These are phyloP conservation scores for Rhinoptilus africanus DNA, from an alignment of 2,113 vertebrate genomes.

Conservation along the genomic window DNA sequence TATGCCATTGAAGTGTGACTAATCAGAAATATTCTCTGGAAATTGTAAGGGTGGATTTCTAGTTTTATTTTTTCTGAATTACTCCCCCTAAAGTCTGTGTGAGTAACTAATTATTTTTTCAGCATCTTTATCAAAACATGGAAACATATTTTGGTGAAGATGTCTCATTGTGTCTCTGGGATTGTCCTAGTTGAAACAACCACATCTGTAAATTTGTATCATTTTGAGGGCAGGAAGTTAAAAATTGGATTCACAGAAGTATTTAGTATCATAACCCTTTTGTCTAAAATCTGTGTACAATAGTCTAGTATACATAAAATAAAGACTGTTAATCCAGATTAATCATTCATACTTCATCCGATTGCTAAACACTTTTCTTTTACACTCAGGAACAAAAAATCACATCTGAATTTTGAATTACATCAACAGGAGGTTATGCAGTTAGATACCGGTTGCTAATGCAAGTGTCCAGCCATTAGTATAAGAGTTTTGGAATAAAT, in stretches of 20 bases:
- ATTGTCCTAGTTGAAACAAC: neutral
- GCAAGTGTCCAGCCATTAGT: neutral
- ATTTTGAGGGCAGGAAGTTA: neutral
- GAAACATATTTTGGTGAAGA: neutral
- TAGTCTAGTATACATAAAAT: neutral
- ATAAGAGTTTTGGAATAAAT: neutral
- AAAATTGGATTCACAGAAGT: neutral
- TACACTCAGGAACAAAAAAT: neutral
- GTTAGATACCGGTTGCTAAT: neutral
- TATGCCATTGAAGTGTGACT: neutral
- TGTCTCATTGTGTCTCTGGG: neutral
- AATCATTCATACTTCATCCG: neutral
- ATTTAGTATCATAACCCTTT: neutral
- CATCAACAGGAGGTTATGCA: neutral
- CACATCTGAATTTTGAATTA: neutral
- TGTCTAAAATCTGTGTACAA: neutral
- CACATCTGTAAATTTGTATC: neutral
- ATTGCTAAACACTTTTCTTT: neutral
- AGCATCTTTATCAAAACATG: neutral
- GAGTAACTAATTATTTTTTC: slow-evolving; percentile 1
- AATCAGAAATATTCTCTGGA: slow-evolving; percentile 25
- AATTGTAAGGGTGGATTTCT: neutral
- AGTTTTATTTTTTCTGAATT: neutral
- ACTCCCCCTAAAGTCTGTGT: neutral
- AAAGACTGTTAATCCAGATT: neutral